Evolutionary conservation across 1,140 invertebrate genomes (phyloP), one percentile per base, ranked within the genome.

Genomic region (Drosophila lowei): DNA sequence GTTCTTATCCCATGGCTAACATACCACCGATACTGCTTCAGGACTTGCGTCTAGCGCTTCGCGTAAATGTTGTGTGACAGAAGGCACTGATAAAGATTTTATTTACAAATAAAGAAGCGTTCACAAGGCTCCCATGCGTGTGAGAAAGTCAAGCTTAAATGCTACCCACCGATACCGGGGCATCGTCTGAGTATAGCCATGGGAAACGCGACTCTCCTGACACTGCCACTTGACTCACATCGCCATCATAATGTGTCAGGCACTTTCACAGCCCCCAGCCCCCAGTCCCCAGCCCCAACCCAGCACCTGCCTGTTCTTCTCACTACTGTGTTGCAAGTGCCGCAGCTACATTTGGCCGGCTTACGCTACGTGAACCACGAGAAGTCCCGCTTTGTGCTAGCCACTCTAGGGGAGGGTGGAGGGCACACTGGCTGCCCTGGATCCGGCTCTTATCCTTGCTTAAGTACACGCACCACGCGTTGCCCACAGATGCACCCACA

Each of bases 321-420:
- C 48, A n/a, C 25, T 50, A 2, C 18, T 18, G 18, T 50, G 9
- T 3, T 9, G 30, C 11, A 38, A 38, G 34, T 38, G 34, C 3
- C 16, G 49, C 49, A 30, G 49, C 8, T 15, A 34, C 49, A 52
- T 16, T 52, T 34, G 23, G 23, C 6, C 21, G 63, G 49, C 65
- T 68, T 56, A 67, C 63, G 43, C 28, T 68, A 67, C 56, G 42
- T 67, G 62, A 67, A 67, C 54, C 65, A 67, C 65, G 62, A 67
- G 43, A 34, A 67, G 65, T 67, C 54, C 30, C 38, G 42, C 63
- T 68, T 48, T 67, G 61, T 47, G 38, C 61, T 2, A 16, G 15
- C 61, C 48, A 46, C 38, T 38, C 25, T n/a, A 13, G 18, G 9
- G 25, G 23, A n/a, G n/a, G 53, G 23, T n/a, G n/a, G 18, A 18